phyloP scores from a whole-genome alignment of 2,888 invertebrate genomes.

The Orchestes rusci region DNA sequence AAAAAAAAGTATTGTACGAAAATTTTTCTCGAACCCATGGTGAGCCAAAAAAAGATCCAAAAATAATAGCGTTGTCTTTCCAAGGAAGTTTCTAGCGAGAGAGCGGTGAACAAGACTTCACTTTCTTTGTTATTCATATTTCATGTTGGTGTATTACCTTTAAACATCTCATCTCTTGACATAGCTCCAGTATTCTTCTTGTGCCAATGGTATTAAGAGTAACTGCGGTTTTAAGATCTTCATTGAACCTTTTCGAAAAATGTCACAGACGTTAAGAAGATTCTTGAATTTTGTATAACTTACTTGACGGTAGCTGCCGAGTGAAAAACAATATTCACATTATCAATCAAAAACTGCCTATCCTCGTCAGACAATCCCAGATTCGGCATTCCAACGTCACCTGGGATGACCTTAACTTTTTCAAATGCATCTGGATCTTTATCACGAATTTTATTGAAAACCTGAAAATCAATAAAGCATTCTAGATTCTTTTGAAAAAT shows the following conservation, averaged over 20 bases:
- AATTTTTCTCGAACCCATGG: too few relatives aligned
- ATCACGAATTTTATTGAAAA: slow-evolving; percentile 62
- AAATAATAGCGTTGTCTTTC: too few relatives aligned
- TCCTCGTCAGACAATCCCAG: slow-evolving; percentile 65
- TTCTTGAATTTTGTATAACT: slow-evolving; percentile 19
- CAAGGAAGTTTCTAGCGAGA: too few relatives aligned
- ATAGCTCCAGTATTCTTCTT: slow-evolving; percentile 72
- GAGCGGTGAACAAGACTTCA: too few relatives aligned
- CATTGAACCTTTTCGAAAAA: slow-evolving; percentile 60
- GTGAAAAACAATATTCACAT: slow-evolving; percentile 84
- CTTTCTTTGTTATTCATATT: background rate
- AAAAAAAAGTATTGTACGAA: too few relatives aligned
- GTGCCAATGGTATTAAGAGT: slow-evolving; percentile 88
- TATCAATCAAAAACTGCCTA: slow-evolving; percentile 52
- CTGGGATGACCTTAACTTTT: slow-evolving; percentile 63
- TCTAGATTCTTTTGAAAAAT: background rate
- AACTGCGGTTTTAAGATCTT: slow-evolving; percentile 79
- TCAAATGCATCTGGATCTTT: slow-evolving; percentile 57
- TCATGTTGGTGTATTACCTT: slow-evolving; percentile 46
- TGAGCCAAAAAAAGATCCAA: too few relatives aligned
- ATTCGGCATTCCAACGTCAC: slow-evolving; percentile 67
- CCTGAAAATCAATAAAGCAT: slow-evolving; percentile 41
- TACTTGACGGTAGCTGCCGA: slow-evolving; percentile 88
- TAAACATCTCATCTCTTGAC: slow-evolving; percentile 70
- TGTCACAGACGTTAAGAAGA: background rate